Percentiles rank a stretch among this genome's conserved stretches.
Conservation (phyloP, 2,113 vertebrate genomes). For the Indri indri region DNA sequence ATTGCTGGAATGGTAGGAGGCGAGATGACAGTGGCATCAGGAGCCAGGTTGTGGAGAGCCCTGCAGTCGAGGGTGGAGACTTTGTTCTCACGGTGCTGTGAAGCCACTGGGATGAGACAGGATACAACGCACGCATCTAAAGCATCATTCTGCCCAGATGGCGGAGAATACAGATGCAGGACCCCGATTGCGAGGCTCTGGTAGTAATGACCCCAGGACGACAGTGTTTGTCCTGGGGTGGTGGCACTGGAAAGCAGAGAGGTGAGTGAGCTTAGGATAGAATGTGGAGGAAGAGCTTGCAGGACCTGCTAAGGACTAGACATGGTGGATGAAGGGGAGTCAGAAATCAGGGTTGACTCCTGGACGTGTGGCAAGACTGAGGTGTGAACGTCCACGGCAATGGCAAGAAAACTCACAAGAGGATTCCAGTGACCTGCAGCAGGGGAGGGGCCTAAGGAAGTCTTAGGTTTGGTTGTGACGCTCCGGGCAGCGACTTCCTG, state of each 20-base stretch:
- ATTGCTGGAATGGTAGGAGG: accelerated
- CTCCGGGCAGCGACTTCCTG: not conserved
- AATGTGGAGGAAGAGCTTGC: not conserved
- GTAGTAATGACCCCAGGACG: not conserved
- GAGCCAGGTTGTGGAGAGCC: not conserved
- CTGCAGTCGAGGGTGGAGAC: not conserved
- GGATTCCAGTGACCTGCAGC: not conserved
- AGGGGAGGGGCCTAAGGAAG: not conserved
- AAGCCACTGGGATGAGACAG: not conserved
- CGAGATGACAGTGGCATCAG: not conserved
- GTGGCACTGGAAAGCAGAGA: not conserved
- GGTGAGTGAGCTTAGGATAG: not conserved
- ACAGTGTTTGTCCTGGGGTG: not conserved
- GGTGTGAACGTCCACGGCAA: not conserved
- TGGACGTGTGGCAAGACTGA: not conserved
- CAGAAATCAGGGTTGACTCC: not conserved
- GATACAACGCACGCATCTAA: accelerated
- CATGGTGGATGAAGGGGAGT: not conserved
- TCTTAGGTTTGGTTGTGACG: not conserved
- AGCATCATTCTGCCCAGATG: not conserved
- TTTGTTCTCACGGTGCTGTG: not conserved
- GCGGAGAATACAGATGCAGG: not conserved
- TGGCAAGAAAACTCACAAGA: not conserved
- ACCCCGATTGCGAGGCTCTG: not conserved
- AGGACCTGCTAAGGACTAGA: not conserved